Evolutionary conservation across 2,888 invertebrate species (phyloP), one percentile per base, ranked within the genome.

Genomic region (Conops quadrifasciatus): DNA sequence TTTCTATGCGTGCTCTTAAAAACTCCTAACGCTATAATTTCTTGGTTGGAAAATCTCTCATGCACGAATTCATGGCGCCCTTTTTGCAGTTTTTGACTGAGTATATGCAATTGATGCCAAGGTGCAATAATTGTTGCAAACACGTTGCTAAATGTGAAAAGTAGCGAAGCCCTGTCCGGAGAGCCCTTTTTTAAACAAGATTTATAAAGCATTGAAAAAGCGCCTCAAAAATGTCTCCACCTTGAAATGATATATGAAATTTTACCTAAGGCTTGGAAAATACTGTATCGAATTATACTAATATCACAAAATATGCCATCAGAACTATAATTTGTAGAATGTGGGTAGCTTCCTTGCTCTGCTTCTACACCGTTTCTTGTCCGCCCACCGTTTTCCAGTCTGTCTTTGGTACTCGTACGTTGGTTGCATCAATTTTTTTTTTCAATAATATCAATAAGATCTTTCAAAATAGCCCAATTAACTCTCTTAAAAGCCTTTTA

Each of bases 401-500:
- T 28, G 21, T 13, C 58, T 19, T n/a, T 21, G 1, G 19, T 21
- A 15, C 49, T 49, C 49, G 16, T 16, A 9, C 49, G 49, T 11
- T 19, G 49, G 21, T 4, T 21, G 3, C 53, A 1, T 5, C 21
- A 21, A 3, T 3, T 21, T 19, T n/a, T 2, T 21, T 53, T 53
- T 53, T 19, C 21, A 11, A 51, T 30, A 28, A 30, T 51, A 65
- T 65, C 65, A 30, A 51, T 30, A 21, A 53, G 51, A 24, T 36
- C 64, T 49, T 26, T 56, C 16, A 21, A 68, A 70, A 80, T 77
- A 78, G 80, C 77, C 81, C 81, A 80, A 80, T 80, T 80, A 80
- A 79, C 77, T 36, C 21, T 76, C 77, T 80, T 81, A 82, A 80
- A 82, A 77, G 80, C 78, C 78, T 79, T 80, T 79, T 82, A 82